Base-by-base conservation (phyloP, 2,797 vertebrate genomes). In the Chromis chromis region DNA sequence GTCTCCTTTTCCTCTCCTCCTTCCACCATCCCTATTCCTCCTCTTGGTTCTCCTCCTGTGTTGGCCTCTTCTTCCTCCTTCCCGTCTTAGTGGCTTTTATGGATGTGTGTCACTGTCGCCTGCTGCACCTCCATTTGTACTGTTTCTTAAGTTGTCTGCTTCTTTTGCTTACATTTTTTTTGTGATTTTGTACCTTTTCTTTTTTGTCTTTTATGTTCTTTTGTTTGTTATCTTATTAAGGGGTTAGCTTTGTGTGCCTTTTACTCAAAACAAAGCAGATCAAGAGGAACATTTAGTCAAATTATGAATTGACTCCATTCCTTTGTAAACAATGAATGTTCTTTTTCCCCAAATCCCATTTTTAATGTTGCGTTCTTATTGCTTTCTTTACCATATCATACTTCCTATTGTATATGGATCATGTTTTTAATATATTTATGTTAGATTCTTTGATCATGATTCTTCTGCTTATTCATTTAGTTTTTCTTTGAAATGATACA, bases 1-100 rank as follows among this genome's bases (percentile, higher is more conserved):
- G 70, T 68, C 69, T 86, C 65, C 66, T 85, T 81, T 81, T 62
- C 71, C 73, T 76, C 79, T 86, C 68, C 82, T 88, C 77, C 83
- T 77, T 71, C 74, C 80, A 75, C 49, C 76, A 42, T 50, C 65
- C 84, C 67, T 56, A 13, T 74, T 78, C 66, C 75, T 83, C 70
- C 40, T 81, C 65, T 78, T 76, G 48, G 42, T 79, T 70, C 76
- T 85, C 77, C 73, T 80, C 77, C 80, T 72, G 63, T 33, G 6
- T 52, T 39, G 74, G 68, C 77, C 53, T 85, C 76, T 63, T 86
- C 74, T 78, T 86, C 81, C 78, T 85, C 66, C 66, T 82, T 66
- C 74, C 77, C 74, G 0, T 74, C 72, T 68, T 76, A 69, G 75
- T 76, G 68, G 73, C 81, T 86, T 86, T 69, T 12, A 39, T 46